A percentile compares a stretch with the other conserved stretches of the same genome.
phyloP scores from a whole-genome alignment of 2,797 vertebrate species.

The Protonibea diacanthus region DNA sequence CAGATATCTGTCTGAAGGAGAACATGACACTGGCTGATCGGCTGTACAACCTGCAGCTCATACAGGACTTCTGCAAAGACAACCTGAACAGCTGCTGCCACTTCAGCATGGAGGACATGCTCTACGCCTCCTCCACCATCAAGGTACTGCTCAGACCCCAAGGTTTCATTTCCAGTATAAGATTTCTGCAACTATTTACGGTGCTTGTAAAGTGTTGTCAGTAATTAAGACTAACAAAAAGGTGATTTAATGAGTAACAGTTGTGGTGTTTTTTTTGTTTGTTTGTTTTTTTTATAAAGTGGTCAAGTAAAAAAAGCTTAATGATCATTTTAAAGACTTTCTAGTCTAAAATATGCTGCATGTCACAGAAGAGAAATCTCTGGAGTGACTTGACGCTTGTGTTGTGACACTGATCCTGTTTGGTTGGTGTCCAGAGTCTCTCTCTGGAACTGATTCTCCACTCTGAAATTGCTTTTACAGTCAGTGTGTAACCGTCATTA shows the following conservation, averaged over 20 bases:
- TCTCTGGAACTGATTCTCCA: conserved; percentile 4
- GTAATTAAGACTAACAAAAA: background rate
- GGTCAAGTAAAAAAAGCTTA: no score
- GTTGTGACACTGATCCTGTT: conserved; percentile 7
- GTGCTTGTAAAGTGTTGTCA: background rate
- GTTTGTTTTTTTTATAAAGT: no score
- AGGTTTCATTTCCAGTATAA: background rate
- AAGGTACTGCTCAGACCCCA: conserved; percentile 86
- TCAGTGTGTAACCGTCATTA: background rate
- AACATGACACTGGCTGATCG: conserved; percentile 96
- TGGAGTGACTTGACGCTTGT: conserved; percentile 1
- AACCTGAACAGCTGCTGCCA: conserved; percentile 96
- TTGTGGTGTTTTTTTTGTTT: no score
- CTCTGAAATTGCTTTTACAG: conserved; percentile 32
- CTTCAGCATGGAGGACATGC: conserved; percentile 97
- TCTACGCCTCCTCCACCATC: conserved; percentile 93
- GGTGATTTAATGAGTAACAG: background rate
- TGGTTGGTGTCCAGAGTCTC: conserved; percentile 7
- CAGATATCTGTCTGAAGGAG: conserved; percentile 97
- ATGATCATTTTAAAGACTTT: background rate
- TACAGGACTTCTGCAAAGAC: conserved; percentile 96
- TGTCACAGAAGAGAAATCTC: background rate
- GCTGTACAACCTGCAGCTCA: conserved; percentile 94
- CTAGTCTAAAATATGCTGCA: background rate
- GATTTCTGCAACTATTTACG: background rate